A percentile compares a stretch with the other conserved stretches of the same genome.
Conservation (phyloP, 2,888 invertebrate genomes). For the Allolobophora icterica region DNA sequence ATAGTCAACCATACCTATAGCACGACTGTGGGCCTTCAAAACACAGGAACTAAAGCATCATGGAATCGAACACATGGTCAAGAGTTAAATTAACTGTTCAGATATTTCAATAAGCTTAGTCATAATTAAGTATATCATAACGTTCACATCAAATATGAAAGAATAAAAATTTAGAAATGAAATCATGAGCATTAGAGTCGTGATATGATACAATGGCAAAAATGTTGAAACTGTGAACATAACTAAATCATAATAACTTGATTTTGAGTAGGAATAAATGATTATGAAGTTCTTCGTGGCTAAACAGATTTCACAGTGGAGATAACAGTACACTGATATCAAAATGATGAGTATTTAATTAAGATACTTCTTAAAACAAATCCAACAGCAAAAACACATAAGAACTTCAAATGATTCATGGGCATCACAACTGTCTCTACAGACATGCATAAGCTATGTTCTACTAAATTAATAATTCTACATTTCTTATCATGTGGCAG, state of each 20-base stretch:
- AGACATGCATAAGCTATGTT: not conserved
- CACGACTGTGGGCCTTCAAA: too few relatives aligned
- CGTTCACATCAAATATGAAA: too few relatives aligned
- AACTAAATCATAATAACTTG: constrained; percentile 6
- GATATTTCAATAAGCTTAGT: too few relatives aligned
- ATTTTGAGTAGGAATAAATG: not conserved
- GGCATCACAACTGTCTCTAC: not conserved
- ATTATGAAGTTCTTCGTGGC: not conserved
- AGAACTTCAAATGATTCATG: not conserved
- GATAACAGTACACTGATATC: not conserved
- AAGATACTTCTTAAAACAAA: not conserved
- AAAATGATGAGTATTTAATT: not conserved
- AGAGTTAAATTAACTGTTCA: too few relatives aligned
- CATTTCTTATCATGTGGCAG: not conserved
- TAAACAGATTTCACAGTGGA: not conserved
- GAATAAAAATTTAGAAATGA: too few relatives aligned
- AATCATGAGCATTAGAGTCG: too few relatives aligned
- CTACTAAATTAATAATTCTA: not conserved
- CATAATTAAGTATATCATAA: too few relatives aligned
- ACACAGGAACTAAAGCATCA: too few relatives aligned
- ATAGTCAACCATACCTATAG: too few relatives aligned
- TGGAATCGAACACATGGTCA: too few relatives aligned
- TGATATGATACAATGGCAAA: too few relatives aligned
- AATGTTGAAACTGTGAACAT: too few relatives aligned
- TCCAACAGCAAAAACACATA: not conserved